These are phyloP conservation scores for Drosophila paracracens DNA, from an alignment of 2,888 invertebrate species.

Conservation along the genomic window DNA sequence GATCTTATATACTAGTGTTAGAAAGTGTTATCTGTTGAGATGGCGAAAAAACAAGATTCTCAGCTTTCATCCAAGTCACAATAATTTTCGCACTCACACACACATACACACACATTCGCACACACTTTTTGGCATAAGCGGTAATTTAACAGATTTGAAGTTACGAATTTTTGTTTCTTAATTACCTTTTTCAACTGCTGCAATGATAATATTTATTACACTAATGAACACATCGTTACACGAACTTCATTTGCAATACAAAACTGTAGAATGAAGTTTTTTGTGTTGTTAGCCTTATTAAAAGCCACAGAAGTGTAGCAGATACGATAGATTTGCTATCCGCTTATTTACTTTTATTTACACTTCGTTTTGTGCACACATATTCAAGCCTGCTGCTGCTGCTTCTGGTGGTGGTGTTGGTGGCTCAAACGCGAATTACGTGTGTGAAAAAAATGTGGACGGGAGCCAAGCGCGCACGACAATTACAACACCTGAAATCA, in stretches of 20 bases:
- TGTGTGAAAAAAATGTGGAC: constrained; percentile 18
- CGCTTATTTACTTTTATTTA: constrained; percentile 26
- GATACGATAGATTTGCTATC: constrained; percentile 24
- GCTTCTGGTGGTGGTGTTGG: constrained; percentile 1
- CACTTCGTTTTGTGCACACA: constrained; percentile 30
- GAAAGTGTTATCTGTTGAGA: constrained; percentile 24
- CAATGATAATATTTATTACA: constrained; percentile 16
- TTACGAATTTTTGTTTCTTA: neutral
- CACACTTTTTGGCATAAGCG: neutral
- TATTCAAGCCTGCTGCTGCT: constrained; percentile 12
- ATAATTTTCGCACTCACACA: constrained; percentile 10
- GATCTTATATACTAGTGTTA: neutral
- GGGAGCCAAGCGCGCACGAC: constrained; percentile 57
- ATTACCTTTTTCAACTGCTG: constrained; percentile 15
- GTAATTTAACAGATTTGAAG: constrained; percentile 8
- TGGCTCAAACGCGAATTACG: constrained; percentile 49
- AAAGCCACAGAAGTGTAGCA: constrained; percentile 26
- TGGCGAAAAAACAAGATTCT: constrained; percentile 19
- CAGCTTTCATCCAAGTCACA: constrained; percentile 18
- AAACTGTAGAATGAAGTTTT: constrained; percentile 14
- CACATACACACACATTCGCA: constrained; percentile 2
- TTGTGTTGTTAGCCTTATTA: constrained; percentile 7
- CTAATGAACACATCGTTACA: constrained; percentile 23
- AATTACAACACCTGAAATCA: constrained; percentile 67
- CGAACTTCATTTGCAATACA: constrained; percentile 14